These are phyloP conservation scores for Cryptocephalus moraei DNA, from an alignment of 2,888 invertebrate genomes.

Conservation along the genomic window DNA sequence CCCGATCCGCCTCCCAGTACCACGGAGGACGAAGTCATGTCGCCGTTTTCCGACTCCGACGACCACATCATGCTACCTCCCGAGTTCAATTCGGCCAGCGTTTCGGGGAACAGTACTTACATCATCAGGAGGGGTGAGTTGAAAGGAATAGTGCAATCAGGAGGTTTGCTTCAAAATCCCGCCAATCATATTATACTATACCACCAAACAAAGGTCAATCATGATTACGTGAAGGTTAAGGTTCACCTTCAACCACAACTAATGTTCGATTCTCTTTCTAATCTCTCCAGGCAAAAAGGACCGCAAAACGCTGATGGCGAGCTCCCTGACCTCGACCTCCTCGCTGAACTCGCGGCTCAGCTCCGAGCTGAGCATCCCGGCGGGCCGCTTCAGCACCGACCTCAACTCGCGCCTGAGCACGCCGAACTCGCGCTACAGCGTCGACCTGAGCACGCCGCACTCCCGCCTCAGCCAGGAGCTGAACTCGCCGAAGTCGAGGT, in stretches of 20 bases:
- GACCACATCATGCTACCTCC: slow-evolving; percentile 30
- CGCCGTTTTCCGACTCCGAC: slow-evolving; percentile 57
- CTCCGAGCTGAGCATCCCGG: slow-evolving; percentile 51
- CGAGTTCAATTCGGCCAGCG: slow-evolving; percentile 36
- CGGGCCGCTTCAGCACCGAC: slow-evolving; percentile 48
- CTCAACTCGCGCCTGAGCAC: slow-evolving; percentile 36
- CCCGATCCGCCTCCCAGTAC: slow-evolving; percentile 63
- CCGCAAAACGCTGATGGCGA: slow-evolving; percentile 53
- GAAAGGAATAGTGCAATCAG: background rate
- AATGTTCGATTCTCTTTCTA: too few relatives aligned
- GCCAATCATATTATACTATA: too few relatives aligned
- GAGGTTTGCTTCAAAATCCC: too few relatives aligned
- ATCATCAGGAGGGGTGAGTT: slow-evolving; percentile 59
- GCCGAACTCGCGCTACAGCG: slow-evolving; percentile 56
- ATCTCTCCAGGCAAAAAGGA: slow-evolving; percentile 40
- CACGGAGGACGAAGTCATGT: slow-evolving; percentile 56
- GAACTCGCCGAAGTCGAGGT: slow-evolving; percentile 49
- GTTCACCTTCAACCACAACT: too few relatives aligned
- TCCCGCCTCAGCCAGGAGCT: slow-evolving; percentile 45
- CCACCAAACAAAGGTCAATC: too few relatives aligned
- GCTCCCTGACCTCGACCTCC: slow-evolving; percentile 42
- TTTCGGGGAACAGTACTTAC: slow-evolving; percentile 64
- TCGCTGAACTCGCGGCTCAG: slow-evolving; percentile 54
- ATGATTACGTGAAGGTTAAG: too few relatives aligned
- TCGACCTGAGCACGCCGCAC: slow-evolving; percentile 56